These are phyloP conservation scores for Poeciliopsis prolifica DNA, from an alignment of 2,113 vertebrate species.

Conservation along the genomic window DNA sequence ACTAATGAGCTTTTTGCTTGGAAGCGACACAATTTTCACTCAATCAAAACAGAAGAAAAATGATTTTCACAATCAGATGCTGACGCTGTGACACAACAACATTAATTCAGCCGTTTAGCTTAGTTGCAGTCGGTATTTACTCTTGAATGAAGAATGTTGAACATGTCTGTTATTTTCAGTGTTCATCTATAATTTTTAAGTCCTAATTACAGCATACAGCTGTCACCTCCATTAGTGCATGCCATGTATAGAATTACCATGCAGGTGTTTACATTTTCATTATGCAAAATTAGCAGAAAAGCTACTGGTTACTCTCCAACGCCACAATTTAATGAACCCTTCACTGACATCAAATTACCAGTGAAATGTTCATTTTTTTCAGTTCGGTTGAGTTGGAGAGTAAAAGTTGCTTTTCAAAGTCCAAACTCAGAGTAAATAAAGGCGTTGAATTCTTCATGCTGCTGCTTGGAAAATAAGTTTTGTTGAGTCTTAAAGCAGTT, in stretches of 20 bases:
- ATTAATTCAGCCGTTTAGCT: not conserved
- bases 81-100: not conserved
- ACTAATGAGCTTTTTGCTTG: constrained; percentile 54
- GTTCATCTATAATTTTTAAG: not conserved
- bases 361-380: not conserved
- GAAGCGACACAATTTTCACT: constrained; percentile 31
- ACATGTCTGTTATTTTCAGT: not conserved
- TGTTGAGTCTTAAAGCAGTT: not conserved
- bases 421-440: too few species aligned
- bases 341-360: not conserved
- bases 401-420: not conserved
- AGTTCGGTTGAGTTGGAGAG: not conserved
- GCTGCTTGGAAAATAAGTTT: not conserved
- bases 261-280: constrained; percentile 7
- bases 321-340: not conserved
- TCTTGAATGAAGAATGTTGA: not conserved
- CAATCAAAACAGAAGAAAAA: constrained; percentile 7
- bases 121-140: not conserved
- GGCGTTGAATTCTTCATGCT: not conserved
- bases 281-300: constrained; percentile 8
- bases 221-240: constrained; percentile 12
- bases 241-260: constrained; percentile 1
- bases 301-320: not conserved
- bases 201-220: constrained; percentile 21
- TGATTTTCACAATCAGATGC: constrained; percentile 3